A percentile compares a stretch with the other conserved stretches of the same genome.
Evolutionary conservation across 2,113 vertebrate genomes (phyloP).

Genomic region (Pogona vitticeps): DNA sequence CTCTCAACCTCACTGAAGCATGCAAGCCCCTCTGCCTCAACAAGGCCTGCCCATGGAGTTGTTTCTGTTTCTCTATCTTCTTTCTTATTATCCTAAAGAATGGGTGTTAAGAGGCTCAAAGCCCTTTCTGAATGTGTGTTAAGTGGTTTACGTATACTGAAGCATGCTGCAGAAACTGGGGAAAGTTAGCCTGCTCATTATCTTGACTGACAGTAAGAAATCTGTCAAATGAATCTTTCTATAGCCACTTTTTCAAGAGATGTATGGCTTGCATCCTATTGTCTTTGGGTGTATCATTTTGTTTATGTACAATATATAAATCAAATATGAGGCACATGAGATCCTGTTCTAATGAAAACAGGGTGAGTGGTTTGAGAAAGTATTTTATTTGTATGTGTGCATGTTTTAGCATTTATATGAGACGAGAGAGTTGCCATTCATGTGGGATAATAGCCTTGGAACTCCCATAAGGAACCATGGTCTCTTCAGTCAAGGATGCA

Average conservation of each 20-base stretch:
- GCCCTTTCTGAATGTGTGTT: conserved; percentile 20
- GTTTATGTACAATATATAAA: conserved; percentile 49
- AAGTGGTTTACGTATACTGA: conserved; percentile 39
- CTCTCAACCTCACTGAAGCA: too few species aligned
- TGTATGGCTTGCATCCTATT: background rate
- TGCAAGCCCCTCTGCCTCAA: too few species aligned
- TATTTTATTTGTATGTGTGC: background rate
- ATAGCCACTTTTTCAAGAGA: conserved; percentile 36
- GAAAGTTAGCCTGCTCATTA: conserved; percentile 49
- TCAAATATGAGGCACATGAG: conserved; percentile 47
- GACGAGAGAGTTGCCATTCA: conserved; percentile 7
- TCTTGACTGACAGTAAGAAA: conserved; percentile 54
- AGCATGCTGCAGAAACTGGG: conserved; percentile 37
- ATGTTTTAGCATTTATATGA: conserved; percentile 29
- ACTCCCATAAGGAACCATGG: background rate
- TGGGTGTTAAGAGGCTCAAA: conserved; percentile 20
- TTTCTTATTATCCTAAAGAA: background rate
- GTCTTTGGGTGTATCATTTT: background rate
- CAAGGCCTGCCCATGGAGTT: too few species aligned
- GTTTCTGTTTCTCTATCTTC: too few species aligned
- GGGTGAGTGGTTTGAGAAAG: conserved; percentile 27
- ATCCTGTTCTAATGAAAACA: background rate
- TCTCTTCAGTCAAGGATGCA: background rate
- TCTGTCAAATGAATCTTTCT: conserved; percentile 44
- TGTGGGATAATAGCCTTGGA: background rate